Conservation (phyloP, 2,888 invertebrate genomes). For the Athrips mouffetella region DNA sequence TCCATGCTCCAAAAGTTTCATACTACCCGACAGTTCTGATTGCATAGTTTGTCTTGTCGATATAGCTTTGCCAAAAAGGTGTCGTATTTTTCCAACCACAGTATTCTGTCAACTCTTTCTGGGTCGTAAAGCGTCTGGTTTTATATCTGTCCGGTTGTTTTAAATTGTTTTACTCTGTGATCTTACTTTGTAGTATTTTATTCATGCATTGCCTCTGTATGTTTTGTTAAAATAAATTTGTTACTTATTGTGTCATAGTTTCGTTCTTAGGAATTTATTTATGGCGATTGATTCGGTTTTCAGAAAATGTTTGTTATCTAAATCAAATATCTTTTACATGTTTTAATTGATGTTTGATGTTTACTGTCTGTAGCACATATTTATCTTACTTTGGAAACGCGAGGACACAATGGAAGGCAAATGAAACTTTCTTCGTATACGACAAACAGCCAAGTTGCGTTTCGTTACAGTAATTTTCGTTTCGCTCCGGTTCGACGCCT, state of each 20-base stretch:
- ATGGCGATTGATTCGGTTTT: no score
- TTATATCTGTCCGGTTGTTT: not conserved
- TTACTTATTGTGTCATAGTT: no score
- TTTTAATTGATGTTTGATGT: not conserved
- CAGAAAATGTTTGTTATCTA: no score
- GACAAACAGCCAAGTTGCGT: constrained; percentile 8
- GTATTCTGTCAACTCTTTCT: not conserved
- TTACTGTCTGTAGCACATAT: not conserved
- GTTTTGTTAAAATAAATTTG: no score
- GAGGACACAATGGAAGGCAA: not conserved
- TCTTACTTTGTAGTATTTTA: not conserved
- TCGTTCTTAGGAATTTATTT: no score
- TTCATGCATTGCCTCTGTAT: no score
- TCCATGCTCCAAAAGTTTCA: constrained; percentile 23
- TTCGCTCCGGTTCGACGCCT: constrained; percentile 12
- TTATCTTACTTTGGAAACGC: not conserved
- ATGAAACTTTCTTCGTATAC: not conserved
- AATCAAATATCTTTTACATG: no score
- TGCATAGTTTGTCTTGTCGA: constrained; percentile 11
- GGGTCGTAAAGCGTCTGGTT: not conserved
- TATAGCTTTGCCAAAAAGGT: constrained; percentile 15
- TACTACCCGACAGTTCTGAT: constrained; percentile 22
- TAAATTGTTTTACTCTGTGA: not conserved
- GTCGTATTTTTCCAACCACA: not conserved
- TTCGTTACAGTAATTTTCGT: constrained; percentile 14